These are phyloP conservation scores for Anser brachyrhynchus DNA, from an alignment of 2,113 vertebrate genomes.

Conservation along the genomic window DNA sequence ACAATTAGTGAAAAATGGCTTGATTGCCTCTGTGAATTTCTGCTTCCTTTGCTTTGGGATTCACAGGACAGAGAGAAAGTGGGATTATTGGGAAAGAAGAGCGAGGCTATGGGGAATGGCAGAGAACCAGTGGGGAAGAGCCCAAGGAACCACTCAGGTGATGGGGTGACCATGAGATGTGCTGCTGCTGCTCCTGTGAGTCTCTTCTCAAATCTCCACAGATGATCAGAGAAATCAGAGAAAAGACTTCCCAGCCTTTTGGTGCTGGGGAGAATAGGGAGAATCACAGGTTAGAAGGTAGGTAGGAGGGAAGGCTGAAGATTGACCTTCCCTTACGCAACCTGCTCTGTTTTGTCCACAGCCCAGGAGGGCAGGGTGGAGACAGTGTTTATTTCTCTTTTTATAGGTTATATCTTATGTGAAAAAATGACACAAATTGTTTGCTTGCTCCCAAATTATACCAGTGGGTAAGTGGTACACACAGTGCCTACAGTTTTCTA, in stretches of 20 bases:
- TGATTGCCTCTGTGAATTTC: neutral
- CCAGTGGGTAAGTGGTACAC: too few species aligned
- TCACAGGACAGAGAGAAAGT: neutral
- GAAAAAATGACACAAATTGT: neutral
- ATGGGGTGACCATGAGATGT: neutral
- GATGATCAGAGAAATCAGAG: neutral
- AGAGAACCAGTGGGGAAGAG: neutral
- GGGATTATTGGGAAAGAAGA: neutral
- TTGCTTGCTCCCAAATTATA: neutral
- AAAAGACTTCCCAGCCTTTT: neutral
- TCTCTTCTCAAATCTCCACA: neutral
- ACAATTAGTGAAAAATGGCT: neutral
- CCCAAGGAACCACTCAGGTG: neutral
- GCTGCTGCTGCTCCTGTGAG: neutral
- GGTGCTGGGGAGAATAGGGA: neutral
- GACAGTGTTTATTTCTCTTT: neutral
- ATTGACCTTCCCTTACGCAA: neutral
- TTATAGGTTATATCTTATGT: neutral
- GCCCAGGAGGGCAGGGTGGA: neutral
- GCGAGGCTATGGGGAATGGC: neutral
- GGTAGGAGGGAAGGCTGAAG: fast-evolving
- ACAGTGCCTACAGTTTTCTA: neutral
- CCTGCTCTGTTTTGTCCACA: neutral
- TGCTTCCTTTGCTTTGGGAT: neutral
- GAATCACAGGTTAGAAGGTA: neutral